Conservation (phyloP, 1,140 invertebrate genomes). For the Choristoneura fumiferana region DNA sequence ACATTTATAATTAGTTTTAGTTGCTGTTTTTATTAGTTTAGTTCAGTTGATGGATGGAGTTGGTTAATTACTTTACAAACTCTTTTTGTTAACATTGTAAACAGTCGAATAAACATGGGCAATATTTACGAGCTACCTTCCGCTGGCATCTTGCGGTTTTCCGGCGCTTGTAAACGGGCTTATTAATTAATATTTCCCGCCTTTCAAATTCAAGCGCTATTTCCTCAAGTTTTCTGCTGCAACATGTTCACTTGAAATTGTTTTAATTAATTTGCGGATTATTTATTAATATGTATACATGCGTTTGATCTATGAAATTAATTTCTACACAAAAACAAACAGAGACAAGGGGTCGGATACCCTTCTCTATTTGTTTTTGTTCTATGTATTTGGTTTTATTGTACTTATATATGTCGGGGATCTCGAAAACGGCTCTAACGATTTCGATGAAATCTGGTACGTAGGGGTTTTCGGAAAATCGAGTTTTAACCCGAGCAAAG, state of each 20-base stretch:
- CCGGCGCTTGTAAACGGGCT: neutral
- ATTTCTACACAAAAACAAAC: neutral
- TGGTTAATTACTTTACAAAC: neutral
- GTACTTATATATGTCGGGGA: too few species aligned
- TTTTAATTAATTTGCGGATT: neutral
- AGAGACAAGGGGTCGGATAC: neutral
- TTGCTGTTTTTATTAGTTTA: slow-evolving; percentile 4
- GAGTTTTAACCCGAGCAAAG: too few species aligned
- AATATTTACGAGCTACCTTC: neutral
- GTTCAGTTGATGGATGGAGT: neutral
- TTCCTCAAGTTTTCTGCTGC: neutral
- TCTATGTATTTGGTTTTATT: neutral
- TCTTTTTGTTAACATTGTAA: slow-evolving; percentile 2
- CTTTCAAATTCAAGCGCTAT: neutral
- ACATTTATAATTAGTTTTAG: slow-evolving; percentile 7
- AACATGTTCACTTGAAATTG: neutral
- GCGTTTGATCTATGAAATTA: too few species aligned
- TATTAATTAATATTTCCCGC: slow-evolving; percentile 12
- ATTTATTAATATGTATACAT: too few species aligned
- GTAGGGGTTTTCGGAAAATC: too few species aligned
- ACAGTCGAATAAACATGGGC: neutral
- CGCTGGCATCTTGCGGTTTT: neutral
- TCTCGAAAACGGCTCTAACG: too few species aligned
- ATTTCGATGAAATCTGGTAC: too few species aligned
- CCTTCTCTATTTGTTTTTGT: neutral